A percentile compares a stretch with the other conserved stretches of the same genome.
phyloP scores from a whole-genome alignment of 2,888 invertebrate species.

The Dryobota labecula region DNA sequence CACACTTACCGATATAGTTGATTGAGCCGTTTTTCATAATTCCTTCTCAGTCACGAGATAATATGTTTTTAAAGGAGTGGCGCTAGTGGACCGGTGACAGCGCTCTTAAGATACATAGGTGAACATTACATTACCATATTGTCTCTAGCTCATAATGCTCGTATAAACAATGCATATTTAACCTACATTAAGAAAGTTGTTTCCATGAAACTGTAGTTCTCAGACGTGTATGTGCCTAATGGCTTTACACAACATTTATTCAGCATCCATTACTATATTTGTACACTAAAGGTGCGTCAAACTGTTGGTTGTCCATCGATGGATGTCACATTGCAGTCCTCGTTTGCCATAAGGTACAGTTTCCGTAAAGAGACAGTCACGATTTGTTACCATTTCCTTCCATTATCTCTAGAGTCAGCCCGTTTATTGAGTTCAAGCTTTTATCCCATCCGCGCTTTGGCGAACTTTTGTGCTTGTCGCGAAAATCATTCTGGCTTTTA shows the following conservation, averaged over 20 bases:
- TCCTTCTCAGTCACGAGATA: too few species aligned
- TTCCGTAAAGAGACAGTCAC: conserved; percentile 23
- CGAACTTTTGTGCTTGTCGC: background rate
- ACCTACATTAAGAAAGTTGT: conserved; percentile 21
- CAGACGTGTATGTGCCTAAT: conserved; percentile 18
- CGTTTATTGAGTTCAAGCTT: background rate
- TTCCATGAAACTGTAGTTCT: conserved; percentile 18
- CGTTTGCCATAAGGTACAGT: background rate
- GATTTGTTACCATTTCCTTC: conserved; percentile 17
- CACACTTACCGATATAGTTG: too few species aligned
- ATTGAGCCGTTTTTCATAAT: too few species aligned
- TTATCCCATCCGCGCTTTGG: background rate
- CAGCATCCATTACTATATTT: conserved; percentile 7
- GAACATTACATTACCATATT: conserved; percentile 10
- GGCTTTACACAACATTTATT: conserved; percentile 14
- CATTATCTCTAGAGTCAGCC: background rate
- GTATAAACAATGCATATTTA: conserved; percentile 42
- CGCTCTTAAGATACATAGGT: background rate
- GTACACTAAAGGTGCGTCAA: background rate
- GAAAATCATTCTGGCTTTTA: background rate
- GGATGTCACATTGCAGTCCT: background rate
- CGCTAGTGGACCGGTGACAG: too few species aligned
- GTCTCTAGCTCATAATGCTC: background rate
- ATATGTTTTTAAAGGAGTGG: too few species aligned
- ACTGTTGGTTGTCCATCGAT: background rate